phyloP scores from a whole-genome alignment of 2,797 vertebrate genomes.

The Hipposideros larvatus region DNA sequence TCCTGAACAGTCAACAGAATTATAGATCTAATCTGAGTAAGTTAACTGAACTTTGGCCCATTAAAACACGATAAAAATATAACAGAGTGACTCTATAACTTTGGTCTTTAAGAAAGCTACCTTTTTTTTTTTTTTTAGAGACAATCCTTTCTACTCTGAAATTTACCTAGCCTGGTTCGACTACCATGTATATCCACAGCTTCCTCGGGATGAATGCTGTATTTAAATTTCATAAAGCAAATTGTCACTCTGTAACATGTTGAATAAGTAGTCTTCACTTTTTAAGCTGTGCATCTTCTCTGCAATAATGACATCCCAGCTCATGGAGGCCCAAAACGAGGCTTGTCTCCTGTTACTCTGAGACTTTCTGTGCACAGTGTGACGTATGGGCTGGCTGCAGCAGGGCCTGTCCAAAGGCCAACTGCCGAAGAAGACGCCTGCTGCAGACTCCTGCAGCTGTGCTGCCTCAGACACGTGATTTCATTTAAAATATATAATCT shows the following conservation, averaged over 20 bases:
- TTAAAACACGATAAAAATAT: not conserved
- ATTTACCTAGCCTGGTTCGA: constrained; percentile 7
- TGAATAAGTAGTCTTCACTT: constrained; percentile 51
- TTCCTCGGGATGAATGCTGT: constrained; percentile 45
- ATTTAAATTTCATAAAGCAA: constrained; percentile 24
- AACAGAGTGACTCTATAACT: constrained; percentile 39
- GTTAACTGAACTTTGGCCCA: constrained; percentile 37
- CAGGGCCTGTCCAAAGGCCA: not conserved
- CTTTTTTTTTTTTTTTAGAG: constrained; percentile 79
- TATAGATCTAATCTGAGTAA: constrained; percentile 73
- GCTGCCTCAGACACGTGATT: constrained; percentile 2
- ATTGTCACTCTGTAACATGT: not conserved
- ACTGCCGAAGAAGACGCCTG: not conserved
- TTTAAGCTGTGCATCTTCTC: constrained; percentile 65
- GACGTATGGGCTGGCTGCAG: not conserved
- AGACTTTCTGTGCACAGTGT: not conserved
- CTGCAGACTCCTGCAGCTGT: not conserved
- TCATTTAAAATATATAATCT: constrained; percentile 67
- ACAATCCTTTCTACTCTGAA: constrained; percentile 54
- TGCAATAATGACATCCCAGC: constrained; percentile 49
- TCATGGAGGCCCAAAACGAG: not conserved
- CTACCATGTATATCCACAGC: constrained; percentile 10
- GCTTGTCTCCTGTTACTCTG: not conserved
- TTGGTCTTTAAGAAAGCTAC: constrained; percentile 63
- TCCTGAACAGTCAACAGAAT: constrained; percentile 68